Conservation (phyloP, 2,797 vertebrate species). For the Tokudaia muenninki region DNA sequence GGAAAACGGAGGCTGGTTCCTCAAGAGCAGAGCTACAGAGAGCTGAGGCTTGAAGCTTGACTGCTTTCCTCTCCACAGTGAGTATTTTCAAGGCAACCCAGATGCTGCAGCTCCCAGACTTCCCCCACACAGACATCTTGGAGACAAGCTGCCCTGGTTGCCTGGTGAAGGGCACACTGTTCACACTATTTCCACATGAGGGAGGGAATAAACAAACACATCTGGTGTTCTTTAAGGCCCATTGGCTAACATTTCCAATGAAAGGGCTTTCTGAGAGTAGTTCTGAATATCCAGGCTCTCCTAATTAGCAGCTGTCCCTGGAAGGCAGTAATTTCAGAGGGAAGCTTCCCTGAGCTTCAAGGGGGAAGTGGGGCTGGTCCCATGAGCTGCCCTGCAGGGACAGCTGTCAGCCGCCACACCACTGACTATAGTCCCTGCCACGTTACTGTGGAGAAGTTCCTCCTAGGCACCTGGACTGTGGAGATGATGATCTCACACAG, state of each 20-base stretch:
- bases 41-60: not conserved
- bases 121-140: not conserved
- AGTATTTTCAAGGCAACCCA: not conserved
- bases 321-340: not conserved
- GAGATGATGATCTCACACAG: not conserved
- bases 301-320: not conserved
- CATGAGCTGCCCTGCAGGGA: not conserved
- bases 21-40: not conserved
- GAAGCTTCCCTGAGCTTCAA: not conserved
- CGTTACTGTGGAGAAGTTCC: not conserved
- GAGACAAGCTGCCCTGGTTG: not conserved
- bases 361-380: not conserved
- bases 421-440: not conserved
- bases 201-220: not conserved
- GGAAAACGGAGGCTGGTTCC: not conserved
- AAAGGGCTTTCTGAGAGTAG: not conserved
- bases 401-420: not conserved
- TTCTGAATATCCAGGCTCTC: not conserved
- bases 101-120: not conserved
- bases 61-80: not conserved
- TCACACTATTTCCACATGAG: not conserved
- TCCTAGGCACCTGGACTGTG: not conserved
- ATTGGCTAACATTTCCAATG: not conserved
- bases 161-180: not conserved
- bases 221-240: conserved; percentile 32